Percentiles rank a stretch among this genome's conserved stretches.
Evolutionary conservation across 2,888 invertebrate genomes (phyloP).

Genomic region (Rhagium mordax): DNA sequence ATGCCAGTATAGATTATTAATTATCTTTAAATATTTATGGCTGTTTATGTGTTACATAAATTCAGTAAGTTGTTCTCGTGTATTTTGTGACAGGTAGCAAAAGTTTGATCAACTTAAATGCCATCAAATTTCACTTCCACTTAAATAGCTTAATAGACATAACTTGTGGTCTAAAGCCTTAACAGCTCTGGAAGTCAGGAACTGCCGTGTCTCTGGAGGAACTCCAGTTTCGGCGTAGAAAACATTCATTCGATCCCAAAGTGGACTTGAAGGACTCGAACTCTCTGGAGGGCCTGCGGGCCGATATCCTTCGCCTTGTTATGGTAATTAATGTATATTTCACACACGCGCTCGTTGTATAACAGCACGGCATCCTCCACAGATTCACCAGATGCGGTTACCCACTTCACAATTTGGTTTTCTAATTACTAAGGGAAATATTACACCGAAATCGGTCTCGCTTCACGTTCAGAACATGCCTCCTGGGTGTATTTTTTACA

Average conservation of each 20-base stretch:
- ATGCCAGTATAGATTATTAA: no score
- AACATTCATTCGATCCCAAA: slow-evolving; percentile 51
- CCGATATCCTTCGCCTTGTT: slow-evolving; percentile 58
- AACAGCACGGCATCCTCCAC: slow-evolving; percentile 43
- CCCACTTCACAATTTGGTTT: slow-evolving; percentile 58
- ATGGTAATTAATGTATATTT: slow-evolving; percentile 63
- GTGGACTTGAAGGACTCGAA: slow-evolving; percentile 53
- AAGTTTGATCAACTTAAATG: background rate
- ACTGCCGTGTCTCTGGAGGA: slow-evolving; percentile 43
- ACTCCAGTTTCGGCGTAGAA: slow-evolving; percentile 29
- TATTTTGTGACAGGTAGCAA: background rate
- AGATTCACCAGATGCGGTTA: slow-evolving; percentile 56
- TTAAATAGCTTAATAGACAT: background rate
- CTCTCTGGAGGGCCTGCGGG: slow-evolving; percentile 50
- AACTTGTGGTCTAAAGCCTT: background rate
- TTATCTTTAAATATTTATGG: no score
- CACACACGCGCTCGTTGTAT: slow-evolving; percentile 47
- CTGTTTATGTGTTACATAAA: no score
- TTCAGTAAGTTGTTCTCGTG: no score
- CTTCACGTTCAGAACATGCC: slow-evolving; percentile 7
- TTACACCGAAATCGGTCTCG: slow-evolving; percentile 18
- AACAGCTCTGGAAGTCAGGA: slow-evolving; percentile 11
- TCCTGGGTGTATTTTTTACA: background rate
- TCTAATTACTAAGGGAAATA: slow-evolving; percentile 51
- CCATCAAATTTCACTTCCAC: background rate